These are phyloP conservation scores for Oophaga pumilio DNA, from an alignment of 2,113 vertebrate genomes.

Conservation along the genomic window DNA sequence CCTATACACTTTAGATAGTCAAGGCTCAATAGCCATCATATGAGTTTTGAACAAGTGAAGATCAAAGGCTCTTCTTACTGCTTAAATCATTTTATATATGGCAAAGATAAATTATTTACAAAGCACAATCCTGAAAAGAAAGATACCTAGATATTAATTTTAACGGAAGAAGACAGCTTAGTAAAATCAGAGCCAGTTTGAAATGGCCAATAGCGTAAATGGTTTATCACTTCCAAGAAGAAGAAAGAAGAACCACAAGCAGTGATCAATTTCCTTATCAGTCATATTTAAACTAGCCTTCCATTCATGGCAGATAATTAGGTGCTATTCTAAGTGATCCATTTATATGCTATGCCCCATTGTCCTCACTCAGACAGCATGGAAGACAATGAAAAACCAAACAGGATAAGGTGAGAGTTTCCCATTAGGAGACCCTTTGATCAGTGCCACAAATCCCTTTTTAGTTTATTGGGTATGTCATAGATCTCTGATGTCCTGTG, in stretches of 20 bases:
- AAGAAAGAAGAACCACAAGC: constrained; percentile 61
- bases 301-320: constrained; percentile 59
- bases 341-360: constrained; percentile 34
- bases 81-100: too few relatives aligned
- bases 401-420: constrained; percentile 60
- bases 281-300: constrained; percentile 58
- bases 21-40: too few relatives aligned
- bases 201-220: constrained; percentile 65
- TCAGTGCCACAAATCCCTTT: constrained; percentile 26
- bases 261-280: constrained; percentile 58
- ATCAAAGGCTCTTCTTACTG: too few relatives aligned
- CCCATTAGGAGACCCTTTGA: constrained; percentile 54
- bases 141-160: neutral
- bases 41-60: too few relatives aligned
- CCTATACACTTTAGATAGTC: too few relatives aligned
- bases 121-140: too few relatives aligned
- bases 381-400: constrained; percentile 58
- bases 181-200: constrained; percentile 62
- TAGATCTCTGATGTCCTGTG: constrained; percentile 33
- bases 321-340: constrained; percentile 60
- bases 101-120: too few relatives aligned
- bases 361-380: constrained; percentile 52
- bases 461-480: constrained; percentile 22
- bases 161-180: neutral
- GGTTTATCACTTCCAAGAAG: constrained; percentile 68